Base-by-base conservation (phyloP, 2,888 invertebrate species). In the Cataglyphis albicans region DNA sequence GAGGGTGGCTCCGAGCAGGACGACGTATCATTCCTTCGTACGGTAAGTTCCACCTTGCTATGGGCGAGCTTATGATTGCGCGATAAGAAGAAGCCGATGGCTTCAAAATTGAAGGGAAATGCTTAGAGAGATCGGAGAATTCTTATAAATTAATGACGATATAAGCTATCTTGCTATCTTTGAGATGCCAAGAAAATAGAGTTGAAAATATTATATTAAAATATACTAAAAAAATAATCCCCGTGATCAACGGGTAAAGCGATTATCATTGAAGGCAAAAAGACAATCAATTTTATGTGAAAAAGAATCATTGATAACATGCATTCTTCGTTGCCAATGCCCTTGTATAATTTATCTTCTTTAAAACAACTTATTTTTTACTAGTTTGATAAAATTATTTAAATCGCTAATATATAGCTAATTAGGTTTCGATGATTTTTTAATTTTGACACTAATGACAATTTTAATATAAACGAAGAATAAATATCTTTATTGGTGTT, bases 21-120 rank as follows among this genome's bases (percentile, higher is more conserved):
- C 97, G 99, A 99, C 97, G 99, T 99, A 95, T 99, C 99, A 95
- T 99, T 99, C 96, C 97, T 99, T 93, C 97, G 99, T 94, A 99
- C 99, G 97, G 99, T 99, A 95, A 97, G 98, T 96, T 88, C 81
- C 76, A 81, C 41, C 57, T 57, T n/a, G 1, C 29, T 61, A 44
- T 18, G 48, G 59, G 18, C 52, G 18, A 38, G 55, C 55, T 7
- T 21, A 12, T 21, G 7, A 78, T 80, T 38, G 18, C 44, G 72
- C 25, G 44, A 44, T 12, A 32, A 10, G 9, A 21, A 21, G 12
- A 6, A n/a, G n/a, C 9, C n/a, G 32, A 41, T 41, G 32, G 32
- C 25, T 44, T 61, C 38, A 25, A 59, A n/a, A 12, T 68, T 44
- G 18, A 78, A 21, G 32, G 21, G 9, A 18, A n/a, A 59, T 25